Base-by-base conservation (phyloP, 92 coral and sea anemone species). In the Phymanthus crucifer region DNA sequence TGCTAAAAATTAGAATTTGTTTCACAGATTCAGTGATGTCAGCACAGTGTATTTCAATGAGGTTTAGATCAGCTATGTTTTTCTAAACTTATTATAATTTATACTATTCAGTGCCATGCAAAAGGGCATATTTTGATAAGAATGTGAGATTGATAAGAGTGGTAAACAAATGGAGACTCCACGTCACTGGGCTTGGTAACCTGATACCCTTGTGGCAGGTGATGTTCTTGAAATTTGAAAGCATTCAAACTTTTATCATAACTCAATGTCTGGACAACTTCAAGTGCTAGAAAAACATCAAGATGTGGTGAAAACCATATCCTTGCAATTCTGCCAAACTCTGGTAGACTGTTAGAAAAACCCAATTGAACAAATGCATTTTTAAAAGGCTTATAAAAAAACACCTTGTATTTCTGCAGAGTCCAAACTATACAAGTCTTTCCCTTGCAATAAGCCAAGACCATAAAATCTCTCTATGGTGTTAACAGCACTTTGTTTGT, bases 131-230 rank as follows among this genome's bases (percentile, higher is more conserved):
- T 50, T 50, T 50, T 50, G 57, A 50, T 50, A 50, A 83, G 67
- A 26, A 83, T 66, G 56, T 74, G 66, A 78, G 73, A 71, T 48
- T 71, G 50, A 70, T 71, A 70, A 27, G 84, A 40, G 54, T 78
- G 83, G 52, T 38, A 70, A 47, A 83, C 86, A 83, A 64, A 83
- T 83, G 74, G 86, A 10, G 75, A 19, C 75, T 74, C 50, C 21
- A 83, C 73, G 56, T 74, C 75, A 37, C 76, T 48, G 47, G 75
- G 86, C 40, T 74, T 82, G 21, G 29, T 37, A 74, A 83, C n/a
- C 24, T 75, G 80, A 75, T 40, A 83, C 1, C 81, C 81, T 45
- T 83, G 81, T 8, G 86, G 86, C 46, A 83, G 74, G 50, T 66
- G 67, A 17, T 79, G 36, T 83, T 83, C 86, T 32, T 66, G 24